Conservation (phyloP, 1,140 invertebrate genomes). For the Meteorus sp. region DNA sequence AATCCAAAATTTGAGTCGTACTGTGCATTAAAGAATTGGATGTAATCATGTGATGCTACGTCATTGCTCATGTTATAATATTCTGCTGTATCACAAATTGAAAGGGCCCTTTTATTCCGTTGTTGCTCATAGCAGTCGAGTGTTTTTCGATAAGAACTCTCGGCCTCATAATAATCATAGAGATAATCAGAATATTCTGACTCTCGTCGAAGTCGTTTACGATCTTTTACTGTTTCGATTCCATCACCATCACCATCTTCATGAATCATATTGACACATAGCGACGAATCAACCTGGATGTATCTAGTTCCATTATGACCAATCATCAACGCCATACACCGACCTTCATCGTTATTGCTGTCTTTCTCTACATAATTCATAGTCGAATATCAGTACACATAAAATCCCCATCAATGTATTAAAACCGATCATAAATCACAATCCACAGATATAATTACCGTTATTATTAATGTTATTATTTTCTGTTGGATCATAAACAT, state of each 20-base stretch:
- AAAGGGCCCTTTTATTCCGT: background rate
- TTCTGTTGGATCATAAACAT: background rate
- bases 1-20: too few relatives aligned
- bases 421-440: too few relatives aligned
- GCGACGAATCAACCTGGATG: background rate
- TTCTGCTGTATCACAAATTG: constrained; percentile 10
- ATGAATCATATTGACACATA: constrained; percentile 8
- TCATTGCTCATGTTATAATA: constrained; percentile 1
- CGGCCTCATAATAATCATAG: background rate
- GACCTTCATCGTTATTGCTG: background rate
- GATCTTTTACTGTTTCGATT: background rate
- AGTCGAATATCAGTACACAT: too few relatives aligned
- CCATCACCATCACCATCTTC: background rate
- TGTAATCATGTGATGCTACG: background rate
- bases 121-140: background rate
- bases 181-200: background rate
- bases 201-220: background rate
- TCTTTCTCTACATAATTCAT: background rate
- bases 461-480: background rate
- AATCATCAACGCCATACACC: background rate
- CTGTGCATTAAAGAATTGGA: background rate
- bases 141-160: background rate
- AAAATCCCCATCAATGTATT: too few relatives aligned
- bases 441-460: too few relatives aligned
- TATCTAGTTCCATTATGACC: background rate